Base-by-base conservation (phyloP, 2,113 vertebrate species). In the Pontoporia blainvillei region DNA sequence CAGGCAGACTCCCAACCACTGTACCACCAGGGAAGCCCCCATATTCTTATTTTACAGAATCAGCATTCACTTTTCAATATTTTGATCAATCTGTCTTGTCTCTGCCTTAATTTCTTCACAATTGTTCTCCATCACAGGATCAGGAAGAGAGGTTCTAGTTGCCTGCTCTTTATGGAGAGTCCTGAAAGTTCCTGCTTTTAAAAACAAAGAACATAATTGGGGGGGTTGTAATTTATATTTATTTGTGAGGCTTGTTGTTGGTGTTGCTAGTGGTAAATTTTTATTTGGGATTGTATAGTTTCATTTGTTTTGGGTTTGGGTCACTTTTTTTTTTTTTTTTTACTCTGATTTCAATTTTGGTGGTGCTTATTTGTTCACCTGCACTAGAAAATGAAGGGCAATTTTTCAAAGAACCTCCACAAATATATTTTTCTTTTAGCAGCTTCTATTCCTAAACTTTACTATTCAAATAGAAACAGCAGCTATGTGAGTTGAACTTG, bases 391-490 rank as follows among this genome's bases (percentile, higher is more conserved):
- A 94, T 91, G 6, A 67, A 90, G 54, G 49, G 23, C 29, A 69
- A 81, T 57, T 96, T 81, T 91, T 92, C 61, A 96, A 79, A 91
- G 44, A 89, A 61, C 4, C 11, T 81, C n/a, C 20, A 12, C n/a
- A 94, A 94, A 76, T 67, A 57, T n/a, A 93, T 75, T 90, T 92
- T 90, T 90, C 75, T 78, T 75, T 73, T 39, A 86, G 79, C 57
- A 86, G 27, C 39, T 86, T 91, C 52, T 89, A 78, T 54, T 89
- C 52, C 15, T 81, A 86, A 97, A 71, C 11, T 81, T 61, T 49
- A 86, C 67, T 94, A 61, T 86, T 89, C 34, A 83, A 83, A 91
- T 6, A 72, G 31, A 91, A 96, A 81, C 3, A 89, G 79, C 13
- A 88, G 46, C 79, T 69, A 86, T 81, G 89, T 91, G 72, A 89